Conservation (phyloP, 2,797 vertebrate species). For the Rhadinocentrus ornatus region DNA sequence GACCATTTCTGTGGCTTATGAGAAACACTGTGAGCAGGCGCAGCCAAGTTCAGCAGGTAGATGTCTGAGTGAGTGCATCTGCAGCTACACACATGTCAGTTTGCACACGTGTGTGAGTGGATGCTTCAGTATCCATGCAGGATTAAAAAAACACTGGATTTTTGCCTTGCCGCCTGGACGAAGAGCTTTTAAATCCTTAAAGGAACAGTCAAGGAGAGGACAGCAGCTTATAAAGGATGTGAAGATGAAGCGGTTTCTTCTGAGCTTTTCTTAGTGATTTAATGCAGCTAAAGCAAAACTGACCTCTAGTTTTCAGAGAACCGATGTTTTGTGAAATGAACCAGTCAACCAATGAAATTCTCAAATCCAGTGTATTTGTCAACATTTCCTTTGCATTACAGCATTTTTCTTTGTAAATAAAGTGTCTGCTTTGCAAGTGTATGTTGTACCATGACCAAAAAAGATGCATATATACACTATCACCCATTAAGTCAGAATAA, state of each 20-base stretch:
- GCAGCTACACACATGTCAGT: slow-evolving; percentile 5
- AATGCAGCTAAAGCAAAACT: slow-evolving; percentile 21
- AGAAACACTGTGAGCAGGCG: slow-evolving; percentile 11
- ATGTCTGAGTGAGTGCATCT: slow-evolving; percentile 2
- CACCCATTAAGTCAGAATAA: background rate
- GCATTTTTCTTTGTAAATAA: slow-evolving; percentile 10
- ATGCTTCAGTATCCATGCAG: slow-evolving; percentile 42
- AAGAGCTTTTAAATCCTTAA: slow-evolving; percentile 62
- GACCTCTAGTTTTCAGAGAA: slow-evolving; percentile 16
- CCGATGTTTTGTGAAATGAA: slow-evolving; percentile 17
- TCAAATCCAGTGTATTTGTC: slow-evolving; percentile 20
- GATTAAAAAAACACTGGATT: slow-evolving; percentile 76
- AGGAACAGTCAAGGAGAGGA: slow-evolving; percentile 68
- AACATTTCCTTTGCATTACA: slow-evolving; percentile 29
- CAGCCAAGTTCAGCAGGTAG: slow-evolving; percentile 24
- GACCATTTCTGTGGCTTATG: slow-evolving; percentile 45
- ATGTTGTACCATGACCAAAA: background rate
- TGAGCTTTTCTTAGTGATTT: slow-evolving; percentile 30
- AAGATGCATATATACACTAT: background rate
- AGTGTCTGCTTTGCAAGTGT: slow-evolving; percentile 7
- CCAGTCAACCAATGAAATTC: slow-evolving; percentile 23
- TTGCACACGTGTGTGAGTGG: background rate
- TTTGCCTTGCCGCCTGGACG: slow-evolving; percentile 48
- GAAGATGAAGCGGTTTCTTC: slow-evolving; percentile 36
- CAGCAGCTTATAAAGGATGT: slow-evolving; percentile 41